Percentiles rank a stretch among this genome's conserved stretches.
Evolutionary conservation across 1,140 invertebrate genomes (phyloP).

Genomic region (Drosophila insularis): DNA sequence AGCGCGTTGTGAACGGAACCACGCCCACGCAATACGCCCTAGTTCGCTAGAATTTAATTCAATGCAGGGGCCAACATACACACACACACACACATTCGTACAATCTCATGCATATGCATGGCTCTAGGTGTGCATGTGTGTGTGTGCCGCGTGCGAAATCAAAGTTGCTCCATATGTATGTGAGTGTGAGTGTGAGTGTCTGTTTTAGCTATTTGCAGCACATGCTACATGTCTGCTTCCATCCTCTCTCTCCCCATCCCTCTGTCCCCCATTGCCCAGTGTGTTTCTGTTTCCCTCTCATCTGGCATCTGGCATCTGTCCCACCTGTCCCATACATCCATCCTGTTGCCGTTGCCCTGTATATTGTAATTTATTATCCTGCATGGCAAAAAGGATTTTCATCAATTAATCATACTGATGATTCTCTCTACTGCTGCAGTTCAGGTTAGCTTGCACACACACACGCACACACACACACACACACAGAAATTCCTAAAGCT

Average conservation of each 20-base stretch:
- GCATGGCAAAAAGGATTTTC: slow-evolving; percentile 79
- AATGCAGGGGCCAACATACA: slow-evolving; percentile 35
- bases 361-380: slow-evolving; percentile 80
- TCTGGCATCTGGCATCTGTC: not conserved
- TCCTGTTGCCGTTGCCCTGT: slow-evolving; percentile 25
- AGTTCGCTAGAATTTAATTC: slow-evolving; percentile 52
- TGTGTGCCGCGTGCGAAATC: slow-evolving; percentile 45
- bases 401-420: slow-evolving; percentile 80
- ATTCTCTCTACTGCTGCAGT: slow-evolving; percentile 62
- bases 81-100: slow-evolving; percentile 11
- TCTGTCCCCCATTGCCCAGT: too few relatives aligned
- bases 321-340: slow-evolving; percentile 34
- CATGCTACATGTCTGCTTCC: slow-evolving; percentile 46
- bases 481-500: slow-evolving; percentile 20
- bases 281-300: not conserved
- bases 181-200: slow-evolving; percentile 23
- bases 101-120: slow-evolving; percentile 46
- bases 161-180: slow-evolving; percentile 43
- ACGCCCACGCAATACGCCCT: slow-evolving; percentile 28
- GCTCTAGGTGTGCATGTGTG: slow-evolving; percentile 15
- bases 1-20: slow-evolving; percentile 46
- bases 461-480: slow-evolving; percentile 38
- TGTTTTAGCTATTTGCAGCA: slow-evolving; percentile 54
- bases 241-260: not conserved
- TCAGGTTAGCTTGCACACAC: slow-evolving; percentile 2